Evolutionary conservation across 2,888 invertebrate species (phyloP), one percentile per base, ranked within the genome.

Genomic region (Amiota communis): DNA sequence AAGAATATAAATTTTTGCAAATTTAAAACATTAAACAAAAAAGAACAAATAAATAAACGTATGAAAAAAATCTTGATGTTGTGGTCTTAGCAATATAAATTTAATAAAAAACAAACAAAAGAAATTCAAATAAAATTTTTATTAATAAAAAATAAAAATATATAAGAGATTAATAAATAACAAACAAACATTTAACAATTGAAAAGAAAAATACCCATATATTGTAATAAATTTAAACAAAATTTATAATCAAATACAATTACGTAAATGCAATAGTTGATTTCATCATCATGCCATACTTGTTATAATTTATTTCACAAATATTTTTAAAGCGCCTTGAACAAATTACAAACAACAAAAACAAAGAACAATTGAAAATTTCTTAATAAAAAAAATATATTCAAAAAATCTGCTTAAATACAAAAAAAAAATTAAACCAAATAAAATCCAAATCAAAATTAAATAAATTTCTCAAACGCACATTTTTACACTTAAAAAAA

Each of bases 1-100:
- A 81, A 83, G 83, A 51, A 75, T 74, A 75, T 49, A 63, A 15
- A 8, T 53, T 47, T 59, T 46, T 77, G 74, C 73, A 78, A 72
- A 74, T 36, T 36, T 6, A 53, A 53, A n/a, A n/a, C n/a, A 53
- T 8, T 71, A 78, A 78, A 76, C 79, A 78, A n/a, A n/a, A n/a
- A n/a, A n/a, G n/a, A n/a, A n/a, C n/a, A n/a, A n/a, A n/a, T n/a
- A n/a, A 77, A 80, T 68, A 77, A 77, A 51, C 67, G 64, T 53
- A n/a, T 57, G 53, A 53, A 48, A 48, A 70, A 70, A 56, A 68
- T 46, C 17, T 59, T 59, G 59, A 59, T 59, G 36, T 65, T 17
- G 17, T n/a, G 48, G 11, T 59, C 59, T 20, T 59, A 59, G 59
- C 59, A 49, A 20, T 53, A 48, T n/a, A 11, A 15, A 48, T 13